Percentiles rank a stretch among this genome's conserved stretches.
phyloP scores from a whole-genome alignment of 2,888 invertebrate species.

The Platycheirus albimanus region DNA sequence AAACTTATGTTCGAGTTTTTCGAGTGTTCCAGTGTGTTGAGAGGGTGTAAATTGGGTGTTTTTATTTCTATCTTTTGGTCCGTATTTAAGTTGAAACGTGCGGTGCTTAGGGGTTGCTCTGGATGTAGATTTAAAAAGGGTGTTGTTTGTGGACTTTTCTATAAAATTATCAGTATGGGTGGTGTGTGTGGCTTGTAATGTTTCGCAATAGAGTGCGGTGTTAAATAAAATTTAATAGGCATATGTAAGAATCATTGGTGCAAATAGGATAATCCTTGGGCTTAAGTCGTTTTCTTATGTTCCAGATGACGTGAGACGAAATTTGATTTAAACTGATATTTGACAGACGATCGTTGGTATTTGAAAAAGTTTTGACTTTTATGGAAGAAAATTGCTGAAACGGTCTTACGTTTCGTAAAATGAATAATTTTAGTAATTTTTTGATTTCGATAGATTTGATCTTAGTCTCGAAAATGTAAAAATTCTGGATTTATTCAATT shows the following conservation, averaged over 20 bases:
- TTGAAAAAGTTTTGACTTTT: too few relatives aligned
- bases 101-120: constrained; percentile 28
- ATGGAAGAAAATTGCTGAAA: too few relatives aligned
- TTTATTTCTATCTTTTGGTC: not conserved
- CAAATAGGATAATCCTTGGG: constrained; percentile 48
- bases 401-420: too few relatives aligned
- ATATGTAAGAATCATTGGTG: constrained; percentile 50
- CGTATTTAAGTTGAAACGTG: not conserved
- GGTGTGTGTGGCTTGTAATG: constrained; percentile 63
- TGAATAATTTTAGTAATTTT: too few relatives aligned
- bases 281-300: not conserved
- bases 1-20: constrained; percentile 70
- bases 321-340: too few relatives aligned
- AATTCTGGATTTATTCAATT: too few relatives aligned
- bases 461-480: too few relatives aligned
- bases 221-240: constrained; percentile 65
- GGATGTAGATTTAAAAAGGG: constrained; percentile 28
- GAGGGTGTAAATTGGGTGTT: constrained; percentile 72
- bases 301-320: too few relatives aligned
- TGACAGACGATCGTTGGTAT: too few relatives aligned
- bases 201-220: constrained; percentile 66
- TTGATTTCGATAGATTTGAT: too few relatives aligned
- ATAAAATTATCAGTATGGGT: constrained; percentile 15
- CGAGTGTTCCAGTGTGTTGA: too few relatives aligned
- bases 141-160: constrained; percentile 7